Percentiles rank a stretch among this genome's conserved stretches.
Conservation (phyloP, 1,140 invertebrate genomes). For the Drosophila leontia region DNA sequence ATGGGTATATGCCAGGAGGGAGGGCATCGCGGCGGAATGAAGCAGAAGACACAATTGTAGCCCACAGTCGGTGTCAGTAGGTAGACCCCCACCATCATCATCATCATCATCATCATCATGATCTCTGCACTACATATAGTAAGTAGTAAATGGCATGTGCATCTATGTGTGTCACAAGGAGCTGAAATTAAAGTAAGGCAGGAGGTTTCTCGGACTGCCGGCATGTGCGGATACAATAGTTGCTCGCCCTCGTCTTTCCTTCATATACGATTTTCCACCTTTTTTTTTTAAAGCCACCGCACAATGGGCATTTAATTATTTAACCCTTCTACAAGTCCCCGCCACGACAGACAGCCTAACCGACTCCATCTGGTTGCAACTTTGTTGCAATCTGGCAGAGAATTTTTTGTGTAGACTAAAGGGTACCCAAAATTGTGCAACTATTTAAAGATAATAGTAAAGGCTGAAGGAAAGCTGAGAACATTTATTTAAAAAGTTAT, state of each 20-base stretch:
- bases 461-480: background rate
- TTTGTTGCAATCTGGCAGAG: slow-evolving; percentile 23
- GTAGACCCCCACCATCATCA: slow-evolving; percentile 44
- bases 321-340: slow-evolving; percentile 17
- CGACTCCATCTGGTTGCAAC: slow-evolving; percentile 21
- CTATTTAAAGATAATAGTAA: background rate
- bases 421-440: slow-evolving; percentile 4
- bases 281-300: slow-evolving; percentile 49
- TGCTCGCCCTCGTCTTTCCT: background rate
- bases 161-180: slow-evolving; percentile 82
- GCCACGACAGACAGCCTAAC: slow-evolving; percentile 19
- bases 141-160: slow-evolving; percentile 30
- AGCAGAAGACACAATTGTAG: slow-evolving; percentile 72
- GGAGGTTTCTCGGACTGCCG: slow-evolving; percentile 76
- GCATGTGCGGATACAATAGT: slow-evolving; percentile 55
- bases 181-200: slow-evolving; percentile 83
- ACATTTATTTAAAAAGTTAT: background rate
- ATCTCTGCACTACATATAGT: slow-evolving; percentile 24
- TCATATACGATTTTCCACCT: slow-evolving; percentile 38
- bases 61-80: slow-evolving; percentile 71
- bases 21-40: slow-evolving; percentile 1
- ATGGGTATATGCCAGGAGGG: slow-evolving; percentile 33
- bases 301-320: slow-evolving; percentile 79
- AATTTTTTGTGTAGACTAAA: slow-evolving; percentile 2
- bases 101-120: slow-evolving; percentile 12